Percentiles rank a stretch among this genome's conserved stretches.
phyloP scores from a whole-genome alignment of 2,888 invertebrate genomes.

The Lasioglossum calceatum region DNA sequence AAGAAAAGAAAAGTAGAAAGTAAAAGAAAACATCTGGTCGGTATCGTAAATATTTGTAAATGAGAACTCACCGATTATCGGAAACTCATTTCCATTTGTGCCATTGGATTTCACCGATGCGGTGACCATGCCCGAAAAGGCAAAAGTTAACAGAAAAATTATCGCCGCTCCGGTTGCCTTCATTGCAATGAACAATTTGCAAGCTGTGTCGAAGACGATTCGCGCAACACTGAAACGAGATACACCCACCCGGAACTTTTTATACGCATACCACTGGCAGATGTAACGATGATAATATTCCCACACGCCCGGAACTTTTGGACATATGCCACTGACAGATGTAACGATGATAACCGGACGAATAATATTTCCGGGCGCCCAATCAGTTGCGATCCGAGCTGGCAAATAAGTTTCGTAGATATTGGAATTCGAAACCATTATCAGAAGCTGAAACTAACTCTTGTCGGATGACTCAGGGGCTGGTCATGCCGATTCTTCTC shows the following conservation, averaged over 20 bases:
- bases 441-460: neutral
- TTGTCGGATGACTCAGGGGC: too few relatives aligned
- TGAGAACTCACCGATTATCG: neutral
- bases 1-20: too few relatives aligned
- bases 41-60: neutral
- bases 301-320: neutral
- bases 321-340: neutral
- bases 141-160: neutral
- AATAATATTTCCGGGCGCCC: too few relatives aligned
- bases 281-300: neutral
- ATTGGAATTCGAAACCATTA: slow-evolving; percentile 16
- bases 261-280: neutral
- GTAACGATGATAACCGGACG: neutral
- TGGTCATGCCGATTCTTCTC: too few relatives aligned
- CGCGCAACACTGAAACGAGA: neutral
- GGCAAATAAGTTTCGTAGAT: too few relatives aligned
- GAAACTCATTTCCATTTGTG: neutral
- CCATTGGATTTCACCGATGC: rapidly evolving
- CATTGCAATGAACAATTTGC: neutral
- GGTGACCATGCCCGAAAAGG: neutral
- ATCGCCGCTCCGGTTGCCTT: neutral
- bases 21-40: too few relatives aligned
- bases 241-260: rapidly evolving
- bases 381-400: too few relatives aligned
- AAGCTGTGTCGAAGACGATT: neutral